Percentiles rank a stretch among this genome's conserved stretches.
phyloP scores from a whole-genome alignment of 2,113 vertebrate genomes.

The Climacteris rufus region DNA sequence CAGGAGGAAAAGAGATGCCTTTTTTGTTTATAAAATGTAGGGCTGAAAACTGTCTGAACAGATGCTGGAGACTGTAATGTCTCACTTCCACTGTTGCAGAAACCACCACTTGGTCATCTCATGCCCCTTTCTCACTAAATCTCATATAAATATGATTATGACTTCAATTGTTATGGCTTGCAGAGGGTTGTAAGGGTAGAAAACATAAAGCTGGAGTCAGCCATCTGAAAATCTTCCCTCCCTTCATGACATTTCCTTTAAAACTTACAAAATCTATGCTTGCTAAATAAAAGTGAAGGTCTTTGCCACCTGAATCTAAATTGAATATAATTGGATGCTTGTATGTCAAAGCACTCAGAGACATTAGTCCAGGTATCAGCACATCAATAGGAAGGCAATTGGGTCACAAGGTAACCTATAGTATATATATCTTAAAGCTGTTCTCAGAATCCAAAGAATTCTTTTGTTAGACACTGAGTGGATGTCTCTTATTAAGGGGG shows the following conservation, averaged over 20 bases:
- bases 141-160: slow-evolving; percentile 34
- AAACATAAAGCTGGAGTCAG: slow-evolving; percentile 40
- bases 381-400: slow-evolving; percentile 69
- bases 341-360: slow-evolving; percentile 62
- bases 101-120: slow-evolving; percentile 46
- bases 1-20: slow-evolving; percentile 53
- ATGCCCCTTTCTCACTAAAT: slow-evolving; percentile 1
- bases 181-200: not conserved
- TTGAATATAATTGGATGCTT: slow-evolving; percentile 72
- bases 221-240: slow-evolving; percentile 41
- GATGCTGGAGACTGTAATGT: slow-evolving; percentile 27
- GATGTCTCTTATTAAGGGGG: slow-evolving; percentile 62
- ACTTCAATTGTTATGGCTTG: slow-evolving; percentile 34
- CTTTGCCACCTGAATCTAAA: slow-evolving; percentile 63
- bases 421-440: slow-evolving; percentile 47
- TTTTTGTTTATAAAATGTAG: slow-evolving; percentile 66
- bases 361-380: slow-evolving; percentile 56
- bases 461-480: slow-evolving; percentile 58
- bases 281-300: slow-evolving; percentile 63
- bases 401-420: slow-evolving; percentile 68
- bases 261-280: slow-evolving; percentile 51
- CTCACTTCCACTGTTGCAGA: slow-evolving; percentile 35
- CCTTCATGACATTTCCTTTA: slow-evolving; percentile 65
- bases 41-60: slow-evolving; percentile 43
- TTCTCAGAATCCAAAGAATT: slow-evolving; percentile 62